phyloP scores from a whole-genome alignment of 2,888 invertebrate genomes.

The Brachyptera risi region DNA sequence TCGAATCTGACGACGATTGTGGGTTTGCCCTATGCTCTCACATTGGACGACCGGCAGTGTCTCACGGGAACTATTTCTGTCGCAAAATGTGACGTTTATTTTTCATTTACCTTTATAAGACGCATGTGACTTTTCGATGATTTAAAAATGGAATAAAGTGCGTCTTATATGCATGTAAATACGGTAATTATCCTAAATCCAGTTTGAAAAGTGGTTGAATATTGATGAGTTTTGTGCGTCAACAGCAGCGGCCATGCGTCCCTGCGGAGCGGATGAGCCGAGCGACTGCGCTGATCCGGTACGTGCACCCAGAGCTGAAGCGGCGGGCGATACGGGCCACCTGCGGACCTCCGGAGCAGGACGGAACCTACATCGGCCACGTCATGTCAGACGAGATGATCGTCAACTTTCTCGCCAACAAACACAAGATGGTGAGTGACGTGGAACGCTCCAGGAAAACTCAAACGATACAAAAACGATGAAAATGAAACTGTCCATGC shows the following conservation, averaged over 20 bases:
- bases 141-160: neutral
- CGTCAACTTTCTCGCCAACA: conserved; percentile 51
- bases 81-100: too few relatives aligned
- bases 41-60: too few relatives aligned
- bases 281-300: conserved; percentile 60
- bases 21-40: too few relatives aligned
- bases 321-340: conserved; percentile 53
- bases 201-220: too few relatives aligned
- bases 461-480: too few relatives aligned
- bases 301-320: conserved; percentile 61
- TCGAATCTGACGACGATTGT: too few relatives aligned
- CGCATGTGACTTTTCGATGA: too few relatives aligned
- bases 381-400: conserved; percentile 62
- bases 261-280: conserved; percentile 56
- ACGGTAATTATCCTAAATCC: neutral
- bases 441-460: neutral
- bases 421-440: conserved; percentile 39
- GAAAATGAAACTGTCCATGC: too few relatives aligned
- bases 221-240: too few relatives aligned
- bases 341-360: conserved; percentile 43
- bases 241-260: conserved; percentile 51
- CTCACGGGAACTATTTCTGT: too few relatives aligned
- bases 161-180: too few relatives aligned
- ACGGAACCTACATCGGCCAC: conserved; percentile 49
- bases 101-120: too few relatives aligned